Evolutionary conservation across 1,140 invertebrate genomes (phyloP), one percentile per base, ranked within the genome.

Genomic region (Atta cephalotes): DNA sequence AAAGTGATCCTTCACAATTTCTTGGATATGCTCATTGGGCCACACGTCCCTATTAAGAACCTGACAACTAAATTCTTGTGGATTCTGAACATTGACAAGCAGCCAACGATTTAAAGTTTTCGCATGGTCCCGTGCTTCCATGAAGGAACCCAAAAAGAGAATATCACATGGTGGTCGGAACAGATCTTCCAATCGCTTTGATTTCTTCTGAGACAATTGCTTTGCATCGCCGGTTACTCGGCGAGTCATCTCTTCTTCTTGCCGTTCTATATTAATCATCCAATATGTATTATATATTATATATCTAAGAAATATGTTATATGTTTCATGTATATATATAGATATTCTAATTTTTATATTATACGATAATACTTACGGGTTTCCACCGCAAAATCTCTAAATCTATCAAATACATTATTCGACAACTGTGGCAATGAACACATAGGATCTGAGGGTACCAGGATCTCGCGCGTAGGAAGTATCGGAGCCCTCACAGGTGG

Each of bases 41-140:
- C 97, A 98, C 1, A 98, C 96, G 94, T 98, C 97, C 71, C 97
- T 95, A 94, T 98, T 98, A 4, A 98, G 94, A 6, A 97, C 96
- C 94, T 98, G 97, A 88, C 96, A 96, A 12, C 96, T 93, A 94
- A 98, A 98, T 93, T 98, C 97, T 89, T 96, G 95, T 28, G 97
- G 96, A 95, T 98, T 96, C 93, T 98, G 97, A 4, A 98, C 95
- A 94, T 98, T 98, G 0, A 98, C 97, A 88, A 98, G 95, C 16
- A 98, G 89, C 97, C 98, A 98, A 82, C 96, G 96, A 86, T 97
- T 97, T 7, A 95, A 93, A 10, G 92, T 93, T 65, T 96, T 96
- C 14, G 97, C 97, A 53, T 94, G 93, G 76, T 97, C 96, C 62
- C 96, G 93, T 0, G 97, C 97, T 93, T 96, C 94, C 16, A 96